Conservation (phyloP, 2,113 vertebrate species). For the Acinonyx jubatus region DNA sequence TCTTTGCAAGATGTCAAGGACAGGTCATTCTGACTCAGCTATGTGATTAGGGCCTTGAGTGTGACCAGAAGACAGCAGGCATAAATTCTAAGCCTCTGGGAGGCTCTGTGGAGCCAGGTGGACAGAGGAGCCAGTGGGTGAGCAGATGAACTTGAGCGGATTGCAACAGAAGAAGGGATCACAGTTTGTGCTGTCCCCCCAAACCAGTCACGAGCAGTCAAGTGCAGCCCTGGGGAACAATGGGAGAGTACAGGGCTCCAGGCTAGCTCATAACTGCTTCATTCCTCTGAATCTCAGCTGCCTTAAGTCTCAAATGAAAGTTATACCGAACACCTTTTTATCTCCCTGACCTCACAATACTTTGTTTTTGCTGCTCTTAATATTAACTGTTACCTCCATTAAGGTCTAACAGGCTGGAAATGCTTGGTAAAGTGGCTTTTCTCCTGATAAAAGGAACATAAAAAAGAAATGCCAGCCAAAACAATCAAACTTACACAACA, state of each 20-base stretch:
- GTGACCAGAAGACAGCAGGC: neutral
- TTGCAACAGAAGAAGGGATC: rapidly evolving
- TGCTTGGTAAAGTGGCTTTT: neutral
- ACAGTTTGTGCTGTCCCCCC: neutral
- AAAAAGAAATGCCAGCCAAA: neutral
- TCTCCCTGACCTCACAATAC: neutral
- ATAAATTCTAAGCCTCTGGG: neutral
- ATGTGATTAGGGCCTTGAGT: neutral
- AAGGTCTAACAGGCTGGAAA: neutral
- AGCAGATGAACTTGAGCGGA: neutral
- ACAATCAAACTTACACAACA: neutral
- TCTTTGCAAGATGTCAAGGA: neutral
- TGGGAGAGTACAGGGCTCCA: rapidly evolving
- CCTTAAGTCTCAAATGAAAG: neutral
- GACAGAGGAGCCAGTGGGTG: neutral
- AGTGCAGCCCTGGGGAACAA: neutral
- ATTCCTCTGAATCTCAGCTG: neutral
- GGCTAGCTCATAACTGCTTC: neutral
- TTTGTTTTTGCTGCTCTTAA: neutral
- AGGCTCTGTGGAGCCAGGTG: neutral
- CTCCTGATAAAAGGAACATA: neutral
- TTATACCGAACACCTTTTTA: neutral
- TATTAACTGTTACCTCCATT: neutral
- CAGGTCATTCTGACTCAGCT: neutral
- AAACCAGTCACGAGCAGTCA: neutral